Evolutionary conservation across 1,140 invertebrate species (phyloP).

Genomic region (Orchestia grillus): DNA sequence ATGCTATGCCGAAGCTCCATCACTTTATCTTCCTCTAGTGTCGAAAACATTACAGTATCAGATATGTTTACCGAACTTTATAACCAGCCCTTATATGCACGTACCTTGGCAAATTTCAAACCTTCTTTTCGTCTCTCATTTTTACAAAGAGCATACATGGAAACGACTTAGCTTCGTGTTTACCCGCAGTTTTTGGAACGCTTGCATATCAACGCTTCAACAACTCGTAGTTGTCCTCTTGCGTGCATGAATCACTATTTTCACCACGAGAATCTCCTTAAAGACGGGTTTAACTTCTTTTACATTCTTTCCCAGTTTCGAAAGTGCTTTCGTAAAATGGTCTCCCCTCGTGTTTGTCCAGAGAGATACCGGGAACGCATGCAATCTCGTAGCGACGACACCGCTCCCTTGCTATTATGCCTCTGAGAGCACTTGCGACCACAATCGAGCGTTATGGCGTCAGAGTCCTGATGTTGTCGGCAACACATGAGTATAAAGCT

Average conservation of each 20-base stretch:
- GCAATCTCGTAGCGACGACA: conserved; percentile 30
- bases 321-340: not conserved
- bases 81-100: too few relatives aligned
- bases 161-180: not conserved
- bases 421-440: conserved; percentile 43
- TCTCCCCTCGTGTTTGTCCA: conserved; percentile 42
- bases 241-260: not conserved
- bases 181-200: not conserved
- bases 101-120: not conserved
- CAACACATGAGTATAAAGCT: conserved; percentile 23
- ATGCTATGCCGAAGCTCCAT: too few relatives aligned
- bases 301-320: not conserved
- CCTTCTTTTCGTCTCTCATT: not conserved
- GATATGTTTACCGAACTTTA: too few relatives aligned
- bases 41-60: too few relatives aligned
- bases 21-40: too few relatives aligned
- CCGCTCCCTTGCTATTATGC: conserved; percentile 28
- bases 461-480: conserved; percentile 46
- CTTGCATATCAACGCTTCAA: not conserved
- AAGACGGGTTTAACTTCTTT: conserved; percentile 1
- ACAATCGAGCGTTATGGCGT: conserved; percentile 51
- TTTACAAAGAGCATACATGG: not conserved
- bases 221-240: not conserved
- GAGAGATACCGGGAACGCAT: conserved; percentile 53
- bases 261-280: not conserved